Conservation (phyloP, 1,140 invertebrate genomes). For the Capitella teleta region DNA sequence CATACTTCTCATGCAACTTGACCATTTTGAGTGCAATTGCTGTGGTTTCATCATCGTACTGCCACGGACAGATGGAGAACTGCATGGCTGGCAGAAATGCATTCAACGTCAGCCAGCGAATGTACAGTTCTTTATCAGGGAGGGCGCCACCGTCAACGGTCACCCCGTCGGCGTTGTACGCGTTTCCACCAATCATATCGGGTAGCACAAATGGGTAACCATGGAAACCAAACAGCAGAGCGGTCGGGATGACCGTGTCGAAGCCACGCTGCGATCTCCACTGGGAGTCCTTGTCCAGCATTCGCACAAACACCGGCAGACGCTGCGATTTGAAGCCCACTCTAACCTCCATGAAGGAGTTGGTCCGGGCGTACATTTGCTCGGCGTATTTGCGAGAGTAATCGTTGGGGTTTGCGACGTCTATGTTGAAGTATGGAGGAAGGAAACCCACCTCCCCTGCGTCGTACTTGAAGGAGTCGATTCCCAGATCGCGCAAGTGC, state of each 20-base stretch:
- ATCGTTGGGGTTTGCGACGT: conserved; percentile 5
- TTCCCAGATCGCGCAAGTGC: conserved; percentile 47
- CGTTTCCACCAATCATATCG: conserved; percentile 86
- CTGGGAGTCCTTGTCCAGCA: conserved; percentile 73
- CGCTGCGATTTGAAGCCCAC: conserved; percentile 67
- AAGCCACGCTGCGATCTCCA: conserved; percentile 68
- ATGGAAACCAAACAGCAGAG: conserved; percentile 67
- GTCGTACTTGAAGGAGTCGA: conserved; percentile 82
- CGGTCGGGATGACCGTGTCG: conserved; percentile 66
- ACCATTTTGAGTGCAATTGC: conserved; percentile 56
- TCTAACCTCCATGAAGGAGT: conserved; percentile 48
- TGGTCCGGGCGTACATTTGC: conserved; percentile 38
- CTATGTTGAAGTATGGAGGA: conserved; percentile 2
- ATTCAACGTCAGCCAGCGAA: conserved; percentile 77
- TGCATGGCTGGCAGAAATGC: conserved; percentile 78
- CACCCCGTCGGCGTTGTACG: conserved; percentile 37
- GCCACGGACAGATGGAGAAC: conserved; percentile 78
- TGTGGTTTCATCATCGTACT: conserved; percentile 60
- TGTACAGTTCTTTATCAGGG: conserved; percentile 68
- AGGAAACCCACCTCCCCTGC: conserved; percentile 48
- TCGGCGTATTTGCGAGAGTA: conserved; percentile 44
- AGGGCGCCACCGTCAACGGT: no score
- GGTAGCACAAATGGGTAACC: conserved; percentile 77
- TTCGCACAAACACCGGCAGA: conserved; percentile 69
- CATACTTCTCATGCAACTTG: conserved; percentile 40